These are phyloP conservation scores for Trinorchestia longiramus DNA, from an alignment of 1,140 invertebrate genomes.

Conservation along the genomic window DNA sequence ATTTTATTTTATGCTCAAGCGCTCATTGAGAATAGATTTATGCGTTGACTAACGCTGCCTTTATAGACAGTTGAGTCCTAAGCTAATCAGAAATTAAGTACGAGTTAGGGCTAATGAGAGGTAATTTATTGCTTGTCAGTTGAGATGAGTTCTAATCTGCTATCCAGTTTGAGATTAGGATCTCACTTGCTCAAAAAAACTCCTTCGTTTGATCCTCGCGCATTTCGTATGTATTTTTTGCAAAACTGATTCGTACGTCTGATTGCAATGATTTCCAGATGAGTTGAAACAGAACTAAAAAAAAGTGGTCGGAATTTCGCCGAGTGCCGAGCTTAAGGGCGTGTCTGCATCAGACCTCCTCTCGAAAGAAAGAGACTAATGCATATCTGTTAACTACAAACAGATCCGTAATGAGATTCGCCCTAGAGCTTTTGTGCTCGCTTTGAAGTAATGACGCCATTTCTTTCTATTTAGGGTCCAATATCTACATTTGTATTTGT, in stretches of 20 bases:
- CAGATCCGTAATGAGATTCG: not conserved
- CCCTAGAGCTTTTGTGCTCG: not conserved
- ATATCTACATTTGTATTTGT: conserved; percentile 19
- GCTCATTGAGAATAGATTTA: not conserved
- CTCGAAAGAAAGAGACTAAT: not conserved
- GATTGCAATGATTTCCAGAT: not conserved
- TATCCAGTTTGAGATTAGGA: not conserved
- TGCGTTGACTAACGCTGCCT: not conserved
- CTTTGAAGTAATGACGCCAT: conserved; percentile 8
- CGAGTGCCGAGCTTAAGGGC: not conserved
- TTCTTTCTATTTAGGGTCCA: not conserved
- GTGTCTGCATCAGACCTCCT: not conserved
- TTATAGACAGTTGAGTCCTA: not conserved
- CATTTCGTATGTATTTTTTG: not conserved
- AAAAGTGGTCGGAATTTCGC: not conserved
- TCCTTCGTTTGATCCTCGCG: not conserved
- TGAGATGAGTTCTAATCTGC: not conserved
- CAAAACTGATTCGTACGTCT: not conserved
- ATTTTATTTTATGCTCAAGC: not conserved
- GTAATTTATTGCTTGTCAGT: not conserved
- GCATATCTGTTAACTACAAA: not conserved
- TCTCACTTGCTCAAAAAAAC: not conserved
- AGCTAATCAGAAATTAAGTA: not conserved
- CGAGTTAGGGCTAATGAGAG: not conserved
- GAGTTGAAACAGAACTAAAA: not conserved